Conservation (phyloP, 2,113 vertebrate species). For the Oncorhynchus mykiss region DNA sequence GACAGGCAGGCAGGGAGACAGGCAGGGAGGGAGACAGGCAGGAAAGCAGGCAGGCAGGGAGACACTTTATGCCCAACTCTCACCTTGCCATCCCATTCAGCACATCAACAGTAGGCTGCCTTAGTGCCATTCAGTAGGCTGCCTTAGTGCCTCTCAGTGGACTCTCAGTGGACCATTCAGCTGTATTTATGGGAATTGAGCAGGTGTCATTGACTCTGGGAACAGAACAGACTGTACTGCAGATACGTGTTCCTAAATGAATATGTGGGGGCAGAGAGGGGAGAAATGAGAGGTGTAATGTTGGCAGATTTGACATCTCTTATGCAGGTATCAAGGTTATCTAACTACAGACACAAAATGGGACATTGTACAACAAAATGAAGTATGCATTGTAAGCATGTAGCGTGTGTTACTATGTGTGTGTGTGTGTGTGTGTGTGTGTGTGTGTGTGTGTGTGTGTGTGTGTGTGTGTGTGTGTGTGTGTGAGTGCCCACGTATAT, state of each 20-base stretch:
- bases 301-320: no score
- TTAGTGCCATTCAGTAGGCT: conserved; percentile 27
- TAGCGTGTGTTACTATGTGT: not conserved
- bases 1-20: no score
- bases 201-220: conserved; percentile 63
- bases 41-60: no score
- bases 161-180: conserved; percentile 58
- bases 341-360: no score
- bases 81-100: conserved; percentile 42
- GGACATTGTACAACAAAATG: not conserved
- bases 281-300: not conserved
- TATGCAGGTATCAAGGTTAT: no score
- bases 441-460: not conserved
- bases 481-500: no score
- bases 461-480: no score
- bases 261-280: not conserved
- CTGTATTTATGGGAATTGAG: conserved; percentile 51
- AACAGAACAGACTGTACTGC: conserved; percentile 26
- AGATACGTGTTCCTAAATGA: not conserved
- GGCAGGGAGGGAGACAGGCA: no score
- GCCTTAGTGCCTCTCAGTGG: conserved; percentile 18
- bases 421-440: not conserved
- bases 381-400: not conserved
- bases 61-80: no score
- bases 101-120: conserved; percentile 36